Conservation (phyloP, 2,797 vertebrate genomes). For the Epinephelus awoara region DNA sequence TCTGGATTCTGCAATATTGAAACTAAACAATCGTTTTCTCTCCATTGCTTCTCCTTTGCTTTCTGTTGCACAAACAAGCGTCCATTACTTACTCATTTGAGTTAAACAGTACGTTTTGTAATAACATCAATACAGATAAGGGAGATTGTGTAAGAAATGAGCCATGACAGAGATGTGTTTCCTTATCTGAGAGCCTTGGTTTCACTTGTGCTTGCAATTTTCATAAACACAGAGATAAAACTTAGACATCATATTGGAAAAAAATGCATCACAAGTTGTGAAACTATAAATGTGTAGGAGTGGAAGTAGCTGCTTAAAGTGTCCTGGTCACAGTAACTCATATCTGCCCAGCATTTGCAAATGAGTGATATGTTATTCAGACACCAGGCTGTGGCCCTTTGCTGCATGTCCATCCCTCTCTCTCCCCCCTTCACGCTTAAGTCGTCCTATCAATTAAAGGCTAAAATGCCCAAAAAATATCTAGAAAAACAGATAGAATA, state of each 20-base stretch:
- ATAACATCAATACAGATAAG: not conserved
- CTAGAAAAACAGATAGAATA: too few species aligned
- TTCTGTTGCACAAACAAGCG: not conserved
- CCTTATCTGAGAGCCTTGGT: slow-evolving; percentile 7
- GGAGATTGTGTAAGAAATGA: not conserved
- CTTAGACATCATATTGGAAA: not conserved
- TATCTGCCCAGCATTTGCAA: not conserved
- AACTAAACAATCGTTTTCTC: too few species aligned
- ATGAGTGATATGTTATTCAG: not conserved
- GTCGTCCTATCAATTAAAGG: too few species aligned
- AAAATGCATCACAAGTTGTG: not conserved
- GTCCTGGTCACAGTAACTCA: not conserved
- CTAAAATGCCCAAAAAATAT: too few species aligned
- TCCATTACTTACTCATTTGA: not conserved
- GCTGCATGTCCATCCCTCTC: too few species aligned
- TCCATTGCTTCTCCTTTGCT: not conserved
- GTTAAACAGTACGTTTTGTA: not conserved
- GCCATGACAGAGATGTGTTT: not conserved
- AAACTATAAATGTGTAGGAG: not conserved
- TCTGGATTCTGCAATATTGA: not conserved
- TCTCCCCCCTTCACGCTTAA: too few species aligned
- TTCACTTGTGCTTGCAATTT: slow-evolving; percentile 16
- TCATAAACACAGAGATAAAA: not conserved
- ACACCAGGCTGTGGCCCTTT: not conserved
- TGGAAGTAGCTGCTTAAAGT: not conserved